A percentile compares a stretch with the other conserved stretches of the same genome.
Evolutionary conservation across 2,113 vertebrate species (phyloP).

Genomic region (Eptatretus burgeri): DNA sequence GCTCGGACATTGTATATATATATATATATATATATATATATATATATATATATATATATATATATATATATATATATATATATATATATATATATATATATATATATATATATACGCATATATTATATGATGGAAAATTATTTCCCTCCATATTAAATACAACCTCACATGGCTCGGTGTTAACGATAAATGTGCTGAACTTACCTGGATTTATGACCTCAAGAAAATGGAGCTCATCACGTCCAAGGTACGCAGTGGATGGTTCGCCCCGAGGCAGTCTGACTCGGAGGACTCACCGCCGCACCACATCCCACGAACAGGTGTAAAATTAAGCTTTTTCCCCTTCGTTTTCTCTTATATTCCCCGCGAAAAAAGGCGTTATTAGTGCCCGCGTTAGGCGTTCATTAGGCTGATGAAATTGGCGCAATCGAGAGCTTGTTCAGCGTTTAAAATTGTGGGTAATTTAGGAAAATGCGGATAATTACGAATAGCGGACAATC

Average conservation of each 20-base stretch:
- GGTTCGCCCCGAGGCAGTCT: too few species aligned
- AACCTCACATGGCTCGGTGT: too few species aligned
- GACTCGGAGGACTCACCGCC: too few species aligned
- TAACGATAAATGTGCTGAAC: too few species aligned
- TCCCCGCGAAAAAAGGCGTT: neutral
- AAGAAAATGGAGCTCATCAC: too few species aligned
- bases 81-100: neutral
- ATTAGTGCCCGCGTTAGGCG: neutral
- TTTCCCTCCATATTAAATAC: too few species aligned
- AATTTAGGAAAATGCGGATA: constrained; percentile 5
- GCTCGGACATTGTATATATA: too few species aligned
- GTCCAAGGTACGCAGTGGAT: too few species aligned
- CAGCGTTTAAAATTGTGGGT: constrained; percentile 4
- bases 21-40: neutral
- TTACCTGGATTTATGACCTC: too few species aligned
- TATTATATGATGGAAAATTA: too few species aligned
- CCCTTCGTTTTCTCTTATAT: neutral
- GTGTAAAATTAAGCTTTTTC: neutral
- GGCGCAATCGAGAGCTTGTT: constrained; percentile 4
- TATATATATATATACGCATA: neutral
- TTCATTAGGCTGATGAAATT: constrained; percentile 7
- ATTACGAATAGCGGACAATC: constrained; percentile 6
- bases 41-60: neutral
- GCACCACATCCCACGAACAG: neutral
- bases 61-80: neutral